These are phyloP conservation scores for Pao palembangensis DNA, from an alignment of 2,113 vertebrate species.

Conservation along the genomic window DNA sequence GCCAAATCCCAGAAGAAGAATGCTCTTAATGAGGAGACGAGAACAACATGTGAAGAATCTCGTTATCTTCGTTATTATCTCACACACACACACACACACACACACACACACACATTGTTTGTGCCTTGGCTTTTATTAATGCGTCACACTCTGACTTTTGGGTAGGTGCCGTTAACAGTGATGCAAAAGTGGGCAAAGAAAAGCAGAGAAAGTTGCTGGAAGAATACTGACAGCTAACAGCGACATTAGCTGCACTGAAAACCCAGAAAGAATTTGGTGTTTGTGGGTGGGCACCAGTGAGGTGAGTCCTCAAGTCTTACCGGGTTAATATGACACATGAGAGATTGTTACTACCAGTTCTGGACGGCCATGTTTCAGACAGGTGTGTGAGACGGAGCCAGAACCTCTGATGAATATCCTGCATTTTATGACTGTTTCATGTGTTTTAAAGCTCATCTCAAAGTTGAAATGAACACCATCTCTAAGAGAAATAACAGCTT, in stretches of 20 bases:
- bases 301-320: background rate
- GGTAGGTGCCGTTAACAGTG: constrained; percentile 49
- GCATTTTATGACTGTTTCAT: background rate
- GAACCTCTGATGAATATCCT: background rate
- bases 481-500: constrained; percentile 21
- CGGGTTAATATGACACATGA: too few relatives aligned
- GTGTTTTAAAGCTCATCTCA: constrained; percentile 6
- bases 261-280: background rate
- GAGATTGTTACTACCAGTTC: too few relatives aligned
- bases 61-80: constrained; percentile 61
- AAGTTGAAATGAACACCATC: constrained; percentile 9
- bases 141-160: background rate
- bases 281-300: background rate
- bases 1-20: constrained; percentile 57
- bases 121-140: constrained; percentile 50
- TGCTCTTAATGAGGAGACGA: constrained; percentile 59
- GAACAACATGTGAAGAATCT: constrained; percentile 54
- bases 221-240: constrained; percentile 13
- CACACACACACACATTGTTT: constrained; percentile 27
- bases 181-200: constrained; percentile 34
- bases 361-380: too few relatives aligned
- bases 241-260: constrained; percentile 15
- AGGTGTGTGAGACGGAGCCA: background rate
- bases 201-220: constrained; percentile 36
- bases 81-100: constrained; percentile 13